These are phyloP conservation scores for Chironomus riparius DNA, from an alignment of 2,888 invertebrate species.

Conservation along the genomic window DNA sequence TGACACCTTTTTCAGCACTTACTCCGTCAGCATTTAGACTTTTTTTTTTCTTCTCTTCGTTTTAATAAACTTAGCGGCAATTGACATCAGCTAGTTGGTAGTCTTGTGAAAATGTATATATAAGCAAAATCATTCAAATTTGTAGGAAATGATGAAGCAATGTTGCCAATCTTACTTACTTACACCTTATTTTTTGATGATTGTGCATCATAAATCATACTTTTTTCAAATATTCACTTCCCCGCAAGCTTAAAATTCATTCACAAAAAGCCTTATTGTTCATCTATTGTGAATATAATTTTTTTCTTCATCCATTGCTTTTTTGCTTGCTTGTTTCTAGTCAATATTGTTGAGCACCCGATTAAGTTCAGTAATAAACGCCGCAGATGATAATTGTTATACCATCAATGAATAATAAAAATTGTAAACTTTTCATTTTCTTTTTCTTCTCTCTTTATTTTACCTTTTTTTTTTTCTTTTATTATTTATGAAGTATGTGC, in stretches of 20 bases:
- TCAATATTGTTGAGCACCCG: background rate
- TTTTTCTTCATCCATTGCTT: no score
- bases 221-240: background rate
- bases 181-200: background rate
- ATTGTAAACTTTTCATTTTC: background rate
- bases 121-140: background rate
- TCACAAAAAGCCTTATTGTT: background rate
- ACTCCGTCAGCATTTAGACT: background rate
- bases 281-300: no score
- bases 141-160: slow-evolving; percentile 7
- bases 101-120: background rate
- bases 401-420: background rate
- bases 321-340: background rate
- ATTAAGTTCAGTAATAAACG: background rate
- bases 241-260: background rate
- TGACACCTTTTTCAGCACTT: no score
- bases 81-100: background rate
- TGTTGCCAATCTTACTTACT: slow-evolving; percentile 15
- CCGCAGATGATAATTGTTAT: background rate
- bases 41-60: no score
- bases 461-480: background rate
- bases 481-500: background rate
- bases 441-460: background rate
- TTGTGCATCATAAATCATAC: background rate
- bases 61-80: background rate